These are phyloP conservation scores for Heterodera filipjevi DNA, from an alignment of 2,888 invertebrate genomes.

Conservation along the genomic window DNA sequence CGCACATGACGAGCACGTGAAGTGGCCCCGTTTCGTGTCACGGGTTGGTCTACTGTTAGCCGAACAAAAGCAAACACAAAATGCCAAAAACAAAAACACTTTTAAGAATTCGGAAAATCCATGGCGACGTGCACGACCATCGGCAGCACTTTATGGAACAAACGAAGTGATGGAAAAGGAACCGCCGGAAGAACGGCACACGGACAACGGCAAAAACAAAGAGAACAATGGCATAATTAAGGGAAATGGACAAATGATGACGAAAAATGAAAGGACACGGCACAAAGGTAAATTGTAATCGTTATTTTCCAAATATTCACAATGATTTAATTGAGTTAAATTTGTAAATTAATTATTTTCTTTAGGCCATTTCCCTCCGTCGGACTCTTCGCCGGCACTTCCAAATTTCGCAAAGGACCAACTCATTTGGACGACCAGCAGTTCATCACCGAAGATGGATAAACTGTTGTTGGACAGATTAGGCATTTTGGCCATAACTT, in stretches of 20 bases:
- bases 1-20: slow-evolving; percentile 2
- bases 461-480: neutral
- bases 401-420: neutral
- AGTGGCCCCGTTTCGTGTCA: slow-evolving; percentile 29
- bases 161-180: neutral
- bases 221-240: neutral
- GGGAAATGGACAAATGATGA: neutral
- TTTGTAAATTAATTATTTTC: neutral
- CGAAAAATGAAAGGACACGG: slow-evolving; percentile 3
- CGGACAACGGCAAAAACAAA: neutral
- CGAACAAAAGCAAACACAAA: too few relatives aligned
- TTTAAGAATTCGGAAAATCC: slow-evolving; percentile 3
- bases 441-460: neutral
- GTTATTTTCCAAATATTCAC: neutral
- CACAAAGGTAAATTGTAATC: neutral
- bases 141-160: neutral
- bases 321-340: neutral
- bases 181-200: slow-evolving; percentile 10
- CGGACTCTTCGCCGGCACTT: neutral
- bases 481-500: neutral
- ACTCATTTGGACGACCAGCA: neutral
- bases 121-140: neutral
- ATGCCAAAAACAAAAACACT: neutral
- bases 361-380: neutral
- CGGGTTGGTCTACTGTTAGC: neutral